These are phyloP conservation scores for Gambusia affinis DNA, from an alignment of 2,113 vertebrate species.

Conservation along the genomic window DNA sequence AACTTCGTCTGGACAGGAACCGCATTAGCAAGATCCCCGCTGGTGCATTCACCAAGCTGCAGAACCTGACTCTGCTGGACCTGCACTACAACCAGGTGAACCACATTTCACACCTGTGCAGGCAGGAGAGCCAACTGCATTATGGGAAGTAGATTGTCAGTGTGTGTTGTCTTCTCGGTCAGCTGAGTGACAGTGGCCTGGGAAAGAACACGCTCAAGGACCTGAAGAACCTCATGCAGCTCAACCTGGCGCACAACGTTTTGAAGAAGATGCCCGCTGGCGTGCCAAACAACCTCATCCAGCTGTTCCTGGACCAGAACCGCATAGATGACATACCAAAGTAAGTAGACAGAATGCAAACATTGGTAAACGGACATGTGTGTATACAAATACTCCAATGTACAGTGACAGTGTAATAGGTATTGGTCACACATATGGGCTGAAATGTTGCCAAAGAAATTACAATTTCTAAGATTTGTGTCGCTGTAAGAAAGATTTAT, in stretches of 20 bases:
- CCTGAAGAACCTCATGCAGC: constrained; percentile 93
- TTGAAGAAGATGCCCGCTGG: constrained; percentile 91
- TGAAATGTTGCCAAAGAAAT: too few species aligned
- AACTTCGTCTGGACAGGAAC: constrained; percentile 91
- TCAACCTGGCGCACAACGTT: constrained; percentile 92
- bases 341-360: constrained; percentile 48
- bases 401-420: too few species aligned
- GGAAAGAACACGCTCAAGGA: constrained; percentile 90
- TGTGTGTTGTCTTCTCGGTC: constrained; percentile 25
- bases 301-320: constrained; percentile 96
- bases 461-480: too few species aligned
- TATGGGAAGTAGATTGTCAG: neutral
- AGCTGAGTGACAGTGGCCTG: constrained; percentile 85
- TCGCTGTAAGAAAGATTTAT: too few species aligned
- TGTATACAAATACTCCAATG: neutral
- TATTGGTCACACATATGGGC: too few species aligned
- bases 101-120: neutral
- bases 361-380: neutral
- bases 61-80: constrained; percentile 90
- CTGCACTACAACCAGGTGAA: constrained; percentile 91
- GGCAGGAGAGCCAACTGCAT: neutral
- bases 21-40: constrained; percentile 90
- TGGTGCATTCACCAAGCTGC: constrained; percentile 87
- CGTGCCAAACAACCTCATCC: constrained; percentile 85
- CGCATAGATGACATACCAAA: constrained; percentile 90